Evolutionary conservation across 2,888 invertebrate genomes (phyloP), one percentile per base, ranked within the genome.

Genomic region (Apodemia mormo): DNA sequence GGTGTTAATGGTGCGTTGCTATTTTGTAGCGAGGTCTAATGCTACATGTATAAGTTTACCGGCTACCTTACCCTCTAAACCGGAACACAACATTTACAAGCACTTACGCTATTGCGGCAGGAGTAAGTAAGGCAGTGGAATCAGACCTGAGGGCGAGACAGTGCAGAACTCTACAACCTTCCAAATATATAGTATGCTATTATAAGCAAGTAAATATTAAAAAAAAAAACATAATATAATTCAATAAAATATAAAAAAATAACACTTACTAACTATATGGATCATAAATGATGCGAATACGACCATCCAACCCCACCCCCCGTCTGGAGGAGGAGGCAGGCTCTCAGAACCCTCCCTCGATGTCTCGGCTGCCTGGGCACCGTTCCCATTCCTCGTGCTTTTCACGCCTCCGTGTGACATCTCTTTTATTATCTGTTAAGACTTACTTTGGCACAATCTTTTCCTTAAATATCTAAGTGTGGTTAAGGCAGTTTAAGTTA

Each of bases 201-300:
- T 12, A 10, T 45, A 45, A 45, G 5, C 12, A 2, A 2, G 45
- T 45, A 45, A 45, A 22, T 22, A 22, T 22, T 22, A 0, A 45
- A 10, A 2, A 45, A 45, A 45, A 43, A 12, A 2, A 0, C 12
- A 45, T 45, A 40, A 40, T 40, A 3, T 40, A 40, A 8, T 40
- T 40, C 8, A 45, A 12, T 43, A 45, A 45, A 45, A 45, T 45
- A 45, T 0, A 10, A 7, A 12, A 12, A 45, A 43, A 9, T 68
- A 56, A 65, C 89, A 97, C 97, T 97, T 88, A 97, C 97, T 97
- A 90, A 97, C 95, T 78, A 98, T 95, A 92, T 99, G 99, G 80
- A 99, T 97, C 96, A 99, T 96, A 91, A 99, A 99, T 8, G 98
- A 98, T 37, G 97, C 98, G 83, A 98, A 96, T 70, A 98, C 98